Conservation (phyloP, 2,888 invertebrate species). For the Cecidostiba fungosa region DNA sequence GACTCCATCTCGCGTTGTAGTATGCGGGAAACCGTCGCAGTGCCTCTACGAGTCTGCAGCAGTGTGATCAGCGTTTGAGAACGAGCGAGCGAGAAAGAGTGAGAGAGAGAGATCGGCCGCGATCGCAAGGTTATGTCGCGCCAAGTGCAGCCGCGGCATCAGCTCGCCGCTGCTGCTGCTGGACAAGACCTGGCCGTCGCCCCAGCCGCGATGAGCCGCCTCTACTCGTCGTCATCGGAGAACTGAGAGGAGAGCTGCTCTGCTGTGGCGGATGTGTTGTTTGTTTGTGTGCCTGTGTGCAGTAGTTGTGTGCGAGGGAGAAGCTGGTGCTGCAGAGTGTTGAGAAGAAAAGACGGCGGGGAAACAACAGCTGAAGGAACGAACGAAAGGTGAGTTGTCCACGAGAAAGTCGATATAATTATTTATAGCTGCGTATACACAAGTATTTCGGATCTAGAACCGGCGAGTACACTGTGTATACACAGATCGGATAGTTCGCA, state of each 20-base stretch:
- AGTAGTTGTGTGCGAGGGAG: not conserved
- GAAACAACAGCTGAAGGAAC: not conserved
- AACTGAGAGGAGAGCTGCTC: not conserved
- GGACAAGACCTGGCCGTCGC: not conserved
- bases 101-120: not conserved
- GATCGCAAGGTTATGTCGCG: conserved; percentile 62
- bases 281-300: conserved; percentile 10
- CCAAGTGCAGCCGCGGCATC: conserved; percentile 34
- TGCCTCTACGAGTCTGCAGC: not conserved
- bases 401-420: no score
- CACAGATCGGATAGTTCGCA: not conserved
- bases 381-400: conserved; percentile 4
- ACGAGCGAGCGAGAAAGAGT: not conserved
- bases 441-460: not conserved
- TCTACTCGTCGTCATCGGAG: not conserved
- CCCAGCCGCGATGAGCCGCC: not conserved
- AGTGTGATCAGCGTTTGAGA: not conserved
- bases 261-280: conserved; percentile 4
- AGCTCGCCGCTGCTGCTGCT: not conserved
- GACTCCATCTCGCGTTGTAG: conserved; percentile 1
- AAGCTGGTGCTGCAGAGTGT: not conserved
- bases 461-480: not conserved
- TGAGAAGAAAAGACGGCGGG: not conserved
- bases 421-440: no score
- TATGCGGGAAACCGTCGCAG: not conserved